Conservation (phyloP, 2,888 invertebrate species). For the Campoplex nolae region DNA sequence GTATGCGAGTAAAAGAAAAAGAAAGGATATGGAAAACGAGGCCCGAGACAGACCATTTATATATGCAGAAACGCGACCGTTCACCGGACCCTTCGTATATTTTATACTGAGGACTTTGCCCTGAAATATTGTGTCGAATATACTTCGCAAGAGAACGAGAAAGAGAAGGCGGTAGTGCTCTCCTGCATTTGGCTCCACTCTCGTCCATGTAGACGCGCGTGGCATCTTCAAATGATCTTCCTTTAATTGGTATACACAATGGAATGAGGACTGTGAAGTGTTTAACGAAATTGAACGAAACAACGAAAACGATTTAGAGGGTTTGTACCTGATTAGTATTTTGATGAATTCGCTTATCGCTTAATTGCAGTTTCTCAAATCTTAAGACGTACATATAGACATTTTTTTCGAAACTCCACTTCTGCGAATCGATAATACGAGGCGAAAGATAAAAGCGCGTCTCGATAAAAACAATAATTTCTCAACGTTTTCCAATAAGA, state of each 20-base stretch:
- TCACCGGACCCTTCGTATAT: slow-evolving; percentile 59
- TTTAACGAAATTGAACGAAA: background rate
- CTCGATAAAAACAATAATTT: no score
- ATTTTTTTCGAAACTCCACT: no score
- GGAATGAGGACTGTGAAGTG: background rate
- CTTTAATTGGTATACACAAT: no score
- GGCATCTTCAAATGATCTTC: no score
- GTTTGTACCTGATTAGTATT: background rate
- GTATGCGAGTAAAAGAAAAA: background rate
- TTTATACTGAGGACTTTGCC: background rate
- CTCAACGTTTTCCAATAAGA: no score
- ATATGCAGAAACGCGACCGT: slow-evolving; percentile 50
- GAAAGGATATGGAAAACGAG: background rate
- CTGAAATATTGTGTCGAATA: no score
- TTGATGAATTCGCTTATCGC: background rate
- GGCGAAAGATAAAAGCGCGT: no score
- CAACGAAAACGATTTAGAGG: background rate
- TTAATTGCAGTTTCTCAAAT: background rate
- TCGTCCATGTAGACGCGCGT: background rate
- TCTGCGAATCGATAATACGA: no score
- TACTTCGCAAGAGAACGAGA: slow-evolving; percentile 53
- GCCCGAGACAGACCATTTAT: slow-evolving; percentile 15
- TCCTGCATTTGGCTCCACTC: slow-evolving; percentile 8
- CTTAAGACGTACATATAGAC: background rate
- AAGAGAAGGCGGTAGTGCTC: background rate